A percentile compares a stretch with the other conserved stretches of the same genome.
Conservation (phyloP, 1,140 invertebrate species). For the Trinorchestia longiramus region DNA sequence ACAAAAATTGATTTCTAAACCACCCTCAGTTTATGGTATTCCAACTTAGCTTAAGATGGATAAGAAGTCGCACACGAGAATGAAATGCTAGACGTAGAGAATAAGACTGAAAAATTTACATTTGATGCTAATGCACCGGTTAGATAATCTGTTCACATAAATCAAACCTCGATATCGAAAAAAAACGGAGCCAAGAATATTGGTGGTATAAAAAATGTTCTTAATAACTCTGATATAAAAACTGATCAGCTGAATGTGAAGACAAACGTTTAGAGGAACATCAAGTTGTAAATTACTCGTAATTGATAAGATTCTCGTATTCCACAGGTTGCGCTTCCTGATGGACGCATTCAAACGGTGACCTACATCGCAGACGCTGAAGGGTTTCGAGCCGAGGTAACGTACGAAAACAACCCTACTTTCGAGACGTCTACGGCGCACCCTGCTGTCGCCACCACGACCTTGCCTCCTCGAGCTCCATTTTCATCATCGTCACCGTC, state of each 20-base stretch:
- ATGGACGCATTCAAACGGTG: constrained; percentile 61
- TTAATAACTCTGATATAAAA: neutral
- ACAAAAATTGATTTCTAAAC: neutral
- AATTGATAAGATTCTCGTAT: neutral
- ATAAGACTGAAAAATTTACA: neutral
- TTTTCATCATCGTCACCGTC: neutral
- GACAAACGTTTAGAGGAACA: neutral
- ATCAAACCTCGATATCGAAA: neutral
- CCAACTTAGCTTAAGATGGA: neutral
- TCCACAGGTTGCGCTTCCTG: constrained; percentile 58
- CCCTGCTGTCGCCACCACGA: neutral
- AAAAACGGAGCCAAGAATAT: neutral
- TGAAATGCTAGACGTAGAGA: no score
- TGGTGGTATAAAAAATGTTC: neutral
- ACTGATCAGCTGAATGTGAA: neutral
- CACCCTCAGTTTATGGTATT: neutral
- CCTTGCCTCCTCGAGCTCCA: neutral
- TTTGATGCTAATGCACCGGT: neutral
- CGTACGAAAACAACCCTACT: constrained; percentile 54
- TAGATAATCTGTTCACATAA: neutral
- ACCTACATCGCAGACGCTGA: constrained; percentile 66
- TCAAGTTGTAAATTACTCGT: neutral
- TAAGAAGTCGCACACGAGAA: neutral
- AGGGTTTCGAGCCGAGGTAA: constrained; percentile 66
- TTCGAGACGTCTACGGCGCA: constrained; percentile 13